Conservation (phyloP, 1,140 invertebrate species). For the Dendroctonus ponderosae region DNA sequence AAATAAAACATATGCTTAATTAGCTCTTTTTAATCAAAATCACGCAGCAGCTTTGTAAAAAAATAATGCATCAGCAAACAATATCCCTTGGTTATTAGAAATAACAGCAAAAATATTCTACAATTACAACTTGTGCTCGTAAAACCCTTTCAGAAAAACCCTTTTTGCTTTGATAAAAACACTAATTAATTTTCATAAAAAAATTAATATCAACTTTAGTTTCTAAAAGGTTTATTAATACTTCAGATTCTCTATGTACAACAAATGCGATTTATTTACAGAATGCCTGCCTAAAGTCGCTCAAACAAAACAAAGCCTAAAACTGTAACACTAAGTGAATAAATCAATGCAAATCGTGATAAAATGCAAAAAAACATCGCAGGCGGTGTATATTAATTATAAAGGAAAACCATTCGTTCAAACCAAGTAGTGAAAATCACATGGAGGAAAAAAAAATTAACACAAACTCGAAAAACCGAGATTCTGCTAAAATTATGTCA, state of each 20-base stretch:
- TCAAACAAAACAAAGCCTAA: constrained; percentile 23
- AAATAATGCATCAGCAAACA: too few species aligned
- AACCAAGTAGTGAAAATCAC: background rate
- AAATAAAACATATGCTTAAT: too few species aligned
- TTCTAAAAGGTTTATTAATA: constrained; percentile 2
- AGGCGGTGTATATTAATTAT: constrained; percentile 22
- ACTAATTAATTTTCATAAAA: background rate
- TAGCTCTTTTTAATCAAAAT: too few species aligned
- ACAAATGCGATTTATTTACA: constrained; percentile 24
- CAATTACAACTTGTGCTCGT: too few species aligned
- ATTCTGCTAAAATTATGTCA: background rate
- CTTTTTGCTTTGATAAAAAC: background rate
- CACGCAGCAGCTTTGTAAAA: too few species aligned
- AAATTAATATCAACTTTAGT: background rate
- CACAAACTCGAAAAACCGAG: too few species aligned
- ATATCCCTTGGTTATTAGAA: too few species aligned
- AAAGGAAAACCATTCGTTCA: constrained; percentile 13
- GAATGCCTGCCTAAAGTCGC: constrained; percentile 11
- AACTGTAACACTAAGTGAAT: constrained; percentile 13
- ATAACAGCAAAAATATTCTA: too few species aligned
- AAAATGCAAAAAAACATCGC: constrained; percentile 24
- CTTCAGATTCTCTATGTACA: constrained; percentile 17
- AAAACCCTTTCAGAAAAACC: background rate
- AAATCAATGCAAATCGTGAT: constrained; percentile 25
- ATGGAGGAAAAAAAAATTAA: too few species aligned